Percentiles rank a stretch among this genome's conserved stretches.
phyloP scores from a whole-genome alignment of 2,888 invertebrate species.

The Branchellion lobata region DNA sequence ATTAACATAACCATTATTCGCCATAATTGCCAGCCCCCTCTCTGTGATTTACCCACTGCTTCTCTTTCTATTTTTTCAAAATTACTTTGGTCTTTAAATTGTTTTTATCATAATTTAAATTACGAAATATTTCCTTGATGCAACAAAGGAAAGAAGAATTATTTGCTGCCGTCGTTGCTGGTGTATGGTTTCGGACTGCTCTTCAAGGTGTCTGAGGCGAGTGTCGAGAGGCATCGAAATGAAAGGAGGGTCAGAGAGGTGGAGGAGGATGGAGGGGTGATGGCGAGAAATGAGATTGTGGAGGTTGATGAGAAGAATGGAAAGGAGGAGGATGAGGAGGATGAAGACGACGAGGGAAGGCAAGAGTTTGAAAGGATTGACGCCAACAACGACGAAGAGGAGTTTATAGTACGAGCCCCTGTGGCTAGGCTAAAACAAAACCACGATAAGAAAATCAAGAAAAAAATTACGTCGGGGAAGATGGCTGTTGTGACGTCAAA shows the following conservation, averaged over 20 bases:
- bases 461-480: background rate
- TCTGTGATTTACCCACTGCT: background rate
- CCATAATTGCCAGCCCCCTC: background rate
- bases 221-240: background rate
- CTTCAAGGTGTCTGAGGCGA: slow-evolving; percentile 68
- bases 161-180: slow-evolving; percentile 85
- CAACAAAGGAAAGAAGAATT: slow-evolving; percentile 90
- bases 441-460: background rate
- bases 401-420: background rate
- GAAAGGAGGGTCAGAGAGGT: slow-evolving; percentile 6
- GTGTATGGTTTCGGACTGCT: slow-evolving; percentile 90
- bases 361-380: background rate
- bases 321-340: background rate
- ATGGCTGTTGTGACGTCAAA: too few relatives aligned
- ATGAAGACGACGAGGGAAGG: slow-evolving; percentile 11
- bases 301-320: slow-evolving; percentile 3
- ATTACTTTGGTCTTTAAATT: background rate
- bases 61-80: background rate
- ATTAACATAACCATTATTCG: background rate
- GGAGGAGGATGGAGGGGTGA: slow-evolving; percentile 4
- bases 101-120: too few relatives aligned
- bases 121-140: too few relatives aligned
- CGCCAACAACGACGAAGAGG: background rate
- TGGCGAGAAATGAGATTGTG: background rate
- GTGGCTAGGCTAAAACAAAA: background rate